Base-by-base conservation (phyloP, 2,888 invertebrate genomes). In the Teinopalpus imperialis region DNA sequence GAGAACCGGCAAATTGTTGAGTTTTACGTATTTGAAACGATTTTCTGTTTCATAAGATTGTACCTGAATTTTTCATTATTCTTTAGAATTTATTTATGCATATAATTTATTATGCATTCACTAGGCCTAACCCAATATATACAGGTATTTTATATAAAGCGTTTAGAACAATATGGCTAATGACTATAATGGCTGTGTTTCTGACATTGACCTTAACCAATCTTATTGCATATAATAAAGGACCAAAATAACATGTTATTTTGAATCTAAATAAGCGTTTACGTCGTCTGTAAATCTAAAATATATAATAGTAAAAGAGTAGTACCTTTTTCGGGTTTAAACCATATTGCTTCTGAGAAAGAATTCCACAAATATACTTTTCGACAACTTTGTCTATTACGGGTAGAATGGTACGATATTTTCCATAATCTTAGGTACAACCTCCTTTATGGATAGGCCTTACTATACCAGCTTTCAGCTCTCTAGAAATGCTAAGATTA, bases 351-450 rank as follows among this genome's bases (percentile, higher is more conserved):
- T 8, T 26, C 8, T 26, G 34, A 40, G 21, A 46, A 40, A 13
- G 13, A 7, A 2, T n/a, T n/a, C 31, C 31, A 8, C 37, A 24
- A 1, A 47, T 20, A 26, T 31, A 26, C 4, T 26, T 42, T 21
- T 47, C 47, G 1, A 42, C 27, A 20, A 47, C 31, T 32, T 42
- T 47, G n/a, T 47, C 42, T 18, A 48, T 14, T 7, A 29, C 13
- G 0, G 40, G 23, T 9, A 46, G 27, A 1, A 46, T 21, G 3
- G 46, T 35, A 4, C 47, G 31, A 20, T 48, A 43, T 18, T 40
- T 29, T 0, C 14, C 14, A 27, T 26, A 39, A 7, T 27, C 20
- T 0, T 16, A 8, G 2, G 16, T 18, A 9, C 31, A 16, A 2
- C 30, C 30, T 8, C n/a, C 29, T 29, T 29, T 29, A 5, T 29